Base-by-base conservation (phyloP, 1,140 invertebrate genomes). In the Trichonephila clavata region DNA sequence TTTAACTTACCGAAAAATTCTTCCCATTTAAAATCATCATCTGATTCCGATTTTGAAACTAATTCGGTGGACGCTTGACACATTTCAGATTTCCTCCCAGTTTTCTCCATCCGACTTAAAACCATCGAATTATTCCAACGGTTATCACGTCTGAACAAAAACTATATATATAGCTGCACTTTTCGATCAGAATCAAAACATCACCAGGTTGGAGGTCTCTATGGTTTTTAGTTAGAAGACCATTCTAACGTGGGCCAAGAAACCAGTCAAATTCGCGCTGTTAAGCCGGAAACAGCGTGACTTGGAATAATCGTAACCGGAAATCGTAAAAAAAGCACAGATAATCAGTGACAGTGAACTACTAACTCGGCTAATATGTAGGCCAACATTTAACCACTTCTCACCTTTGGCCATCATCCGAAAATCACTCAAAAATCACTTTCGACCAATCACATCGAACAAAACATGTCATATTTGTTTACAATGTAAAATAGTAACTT, bases 21-120 rank as follows among this genome's bases (percentile, higher is more conserved):
- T 94, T 94, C 93, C 93, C 93, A 94, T 86, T 94, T 94, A 68
- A 94, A 94, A 20, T 94, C 93, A 68, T 94, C 93, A n/a, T 94
- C 93, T 10, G 93, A 94, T 94, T 94, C 93, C 43, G 86, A 57
- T 90, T 94, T 94, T 57, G 59, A 27, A 32, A 65, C 86, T 57
- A 83, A 94, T 83, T 94, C 86, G n/a, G 86, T 83, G 5, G 93
- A 83, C 60, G 93, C n/a, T 84, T 94, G 93, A 63, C 93, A 94
- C 93, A 94, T 94, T 43, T 94, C 87, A 93, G 81, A 50, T 43
- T 92, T 68, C 63, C 90, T 68, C 20, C 27, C 81, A 8, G 84
- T 24, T 60, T 93, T 80, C 59, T 93, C 92, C 92, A 87, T 93
- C 18, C 86, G 86, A 88, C 59, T 93, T 20, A 93, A 50, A 93